phyloP scores from a whole-genome alignment of 2,797 vertebrate species.

The Lithobates pipiens region DNA sequence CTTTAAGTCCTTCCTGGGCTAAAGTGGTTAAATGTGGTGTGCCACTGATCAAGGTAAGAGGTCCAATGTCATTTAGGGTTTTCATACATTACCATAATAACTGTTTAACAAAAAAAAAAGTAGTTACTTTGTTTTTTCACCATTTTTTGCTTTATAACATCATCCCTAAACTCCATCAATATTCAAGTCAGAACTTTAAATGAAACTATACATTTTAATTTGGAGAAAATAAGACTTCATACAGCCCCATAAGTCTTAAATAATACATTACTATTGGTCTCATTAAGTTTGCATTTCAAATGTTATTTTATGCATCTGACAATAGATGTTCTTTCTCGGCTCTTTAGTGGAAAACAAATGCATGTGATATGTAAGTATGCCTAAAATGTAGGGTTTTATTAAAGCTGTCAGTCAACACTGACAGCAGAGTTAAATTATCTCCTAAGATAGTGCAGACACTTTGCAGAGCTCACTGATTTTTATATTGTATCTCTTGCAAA shows the following conservation, averaged over 20 bases:
- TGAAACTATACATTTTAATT: slow-evolving; percentile 87
- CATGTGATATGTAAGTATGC: slow-evolving; percentile 75
- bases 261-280: slow-evolving; percentile 82
- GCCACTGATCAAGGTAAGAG: slow-evolving; percentile 64
- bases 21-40: slow-evolving; percentile 17
- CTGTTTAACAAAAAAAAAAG: slow-evolving; percentile 64
- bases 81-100: slow-evolving; percentile 72
- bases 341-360: slow-evolving; percentile 74
- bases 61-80: slow-evolving; percentile 61
- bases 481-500: slow-evolving; percentile 60
- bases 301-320: slow-evolving; percentile 80
- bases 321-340: slow-evolving; percentile 77
- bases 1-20: too few species aligned
- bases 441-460: slow-evolving; percentile 74
- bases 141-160: slow-evolving; percentile 72
- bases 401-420: slow-evolving; percentile 80
- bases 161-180: slow-evolving; percentile 74
- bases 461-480: slow-evolving; percentile 68
- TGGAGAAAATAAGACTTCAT: slow-evolving; percentile 83
- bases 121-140: slow-evolving; percentile 70
- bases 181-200: slow-evolving; percentile 80
- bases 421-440: slow-evolving; percentile 77
- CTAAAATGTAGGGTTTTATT: slow-evolving; percentile 83
- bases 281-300: slow-evolving; percentile 80
- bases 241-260: slow-evolving; percentile 87